These are phyloP conservation scores for Peromyscus eremicus DNA, from an alignment of 2,797 vertebrate genomes.

Conservation along the genomic window DNA sequence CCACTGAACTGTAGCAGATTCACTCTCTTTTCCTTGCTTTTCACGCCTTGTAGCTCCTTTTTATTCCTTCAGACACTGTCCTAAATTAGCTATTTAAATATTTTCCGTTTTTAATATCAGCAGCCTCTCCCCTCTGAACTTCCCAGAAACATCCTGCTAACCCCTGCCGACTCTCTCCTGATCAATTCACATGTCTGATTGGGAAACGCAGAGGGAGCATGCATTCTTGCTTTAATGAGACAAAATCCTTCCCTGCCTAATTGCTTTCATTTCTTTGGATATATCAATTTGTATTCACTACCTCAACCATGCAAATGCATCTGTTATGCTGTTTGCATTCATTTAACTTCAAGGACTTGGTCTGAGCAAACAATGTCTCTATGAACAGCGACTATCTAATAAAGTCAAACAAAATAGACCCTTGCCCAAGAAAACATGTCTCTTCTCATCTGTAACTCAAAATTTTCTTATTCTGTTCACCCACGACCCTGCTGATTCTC, in stretches of 20 bases:
- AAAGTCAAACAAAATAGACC: constrained; percentile 41
- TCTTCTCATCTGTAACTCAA: neutral
- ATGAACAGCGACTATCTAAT: constrained; percentile 39
- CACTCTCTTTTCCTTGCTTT: neutral
- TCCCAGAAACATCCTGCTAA: constrained; percentile 34
- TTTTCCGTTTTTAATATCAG: neutral
- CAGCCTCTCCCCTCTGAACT: neutral
- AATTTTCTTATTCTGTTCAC: neutral
- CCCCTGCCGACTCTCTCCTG: neutral
- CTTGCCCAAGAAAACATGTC: neutral
- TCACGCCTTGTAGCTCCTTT: neutral
- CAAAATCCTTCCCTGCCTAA: constrained; percentile 26
- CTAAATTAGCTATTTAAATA: neutral
- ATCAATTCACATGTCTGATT: neutral
- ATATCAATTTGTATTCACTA: constrained; percentile 49
- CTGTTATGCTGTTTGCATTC: constrained; percentile 32
- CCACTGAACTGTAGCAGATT: neutral
- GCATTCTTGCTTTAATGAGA: constrained; percentile 37
- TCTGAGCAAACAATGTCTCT: constrained; percentile 1
- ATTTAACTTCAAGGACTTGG: constrained; percentile 38
- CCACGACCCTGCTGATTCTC: neutral
- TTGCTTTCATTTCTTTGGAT: constrained; percentile 56
- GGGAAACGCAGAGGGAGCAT: neutral
- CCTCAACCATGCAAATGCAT: constrained; percentile 38
- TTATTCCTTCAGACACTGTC: neutral